A percentile compares a stretch with the other conserved stretches of the same genome.
phyloP scores from a whole-genome alignment of 2,113 vertebrate genomes.

The Lepus americanus region DNA sequence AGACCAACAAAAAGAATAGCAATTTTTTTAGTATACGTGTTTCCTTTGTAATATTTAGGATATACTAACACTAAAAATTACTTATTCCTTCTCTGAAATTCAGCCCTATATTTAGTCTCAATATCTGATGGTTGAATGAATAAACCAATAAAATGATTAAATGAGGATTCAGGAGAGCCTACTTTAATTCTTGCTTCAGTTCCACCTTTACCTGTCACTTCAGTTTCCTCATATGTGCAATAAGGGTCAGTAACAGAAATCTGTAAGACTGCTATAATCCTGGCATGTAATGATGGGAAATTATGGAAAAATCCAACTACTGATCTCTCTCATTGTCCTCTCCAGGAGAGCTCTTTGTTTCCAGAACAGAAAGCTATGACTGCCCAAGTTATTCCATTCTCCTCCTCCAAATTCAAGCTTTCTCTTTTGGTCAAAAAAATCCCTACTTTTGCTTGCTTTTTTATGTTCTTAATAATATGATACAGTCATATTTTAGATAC shows the following conservation, averaged over 20 bases:
- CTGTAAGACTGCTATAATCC: not conserved
- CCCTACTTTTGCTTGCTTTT: not conserved
- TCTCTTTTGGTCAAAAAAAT: not conserved
- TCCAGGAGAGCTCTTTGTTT: not conserved
- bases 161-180: not conserved
- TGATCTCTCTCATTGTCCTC: not conserved
- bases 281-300: not conserved
- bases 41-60: not conserved
- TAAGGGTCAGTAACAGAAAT: not conserved
- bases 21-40: not conserved
- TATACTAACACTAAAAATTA: not conserved
- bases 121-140: not conserved
- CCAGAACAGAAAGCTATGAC: not conserved
- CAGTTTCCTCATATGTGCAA: not conserved
- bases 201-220: not conserved
- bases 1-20: not conserved
- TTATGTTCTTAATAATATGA: not conserved
- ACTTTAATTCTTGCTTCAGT: not conserved
- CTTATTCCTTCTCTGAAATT: not conserved
- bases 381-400: not conserved
- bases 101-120: not conserved
- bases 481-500: not conserved
- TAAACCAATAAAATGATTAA: not conserved
- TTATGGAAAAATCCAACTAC: not conserved
- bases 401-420: constrained; percentile 1